Conservation (phyloP, 2,113 vertebrate species). For the Archilochus colubris region DNA sequence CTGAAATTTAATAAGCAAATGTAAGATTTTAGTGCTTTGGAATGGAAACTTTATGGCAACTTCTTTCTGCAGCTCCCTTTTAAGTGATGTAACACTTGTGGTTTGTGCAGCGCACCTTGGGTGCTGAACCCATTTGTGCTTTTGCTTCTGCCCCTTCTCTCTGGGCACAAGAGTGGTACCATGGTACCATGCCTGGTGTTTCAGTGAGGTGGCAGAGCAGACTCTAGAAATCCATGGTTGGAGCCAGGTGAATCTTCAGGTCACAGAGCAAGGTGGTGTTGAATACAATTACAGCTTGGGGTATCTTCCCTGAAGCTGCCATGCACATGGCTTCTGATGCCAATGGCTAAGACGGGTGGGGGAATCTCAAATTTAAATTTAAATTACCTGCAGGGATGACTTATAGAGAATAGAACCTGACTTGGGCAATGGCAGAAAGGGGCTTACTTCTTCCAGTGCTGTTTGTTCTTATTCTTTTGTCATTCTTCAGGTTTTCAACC, state of each 20-base stretch:
- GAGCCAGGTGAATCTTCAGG: not conserved
- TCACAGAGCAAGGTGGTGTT: not conserved
- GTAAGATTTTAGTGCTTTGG: slow-evolving; percentile 53
- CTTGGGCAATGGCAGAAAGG: not conserved
- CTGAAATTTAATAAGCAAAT: slow-evolving; percentile 68
- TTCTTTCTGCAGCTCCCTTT: slow-evolving; percentile 4
- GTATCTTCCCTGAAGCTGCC: not conserved
- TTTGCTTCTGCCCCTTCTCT: not conserved
- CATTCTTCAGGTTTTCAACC: not conserved
- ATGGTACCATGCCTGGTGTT: not conserved
- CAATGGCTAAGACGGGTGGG: not conserved
- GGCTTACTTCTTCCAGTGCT: not conserved
- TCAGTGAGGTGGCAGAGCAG: not conserved
- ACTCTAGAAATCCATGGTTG: not conserved
- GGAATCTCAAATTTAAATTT: not conserved
- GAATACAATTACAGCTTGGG: not conserved
- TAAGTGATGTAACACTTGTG: not conserved
- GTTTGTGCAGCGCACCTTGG: not conserved
- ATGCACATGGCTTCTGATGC: not conserved
- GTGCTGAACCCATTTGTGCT: not conserved
- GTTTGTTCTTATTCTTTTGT: not conserved
- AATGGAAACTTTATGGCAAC: slow-evolving; percentile 36
- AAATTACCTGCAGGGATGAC: not conserved
- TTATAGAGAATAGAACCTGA: not conserved
- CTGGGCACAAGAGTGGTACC: not conserved